These are phyloP conservation scores for Pangasius larnaudii DNA, from an alignment of 2,797 vertebrate genomes.

Conservation along the genomic window DNA sequence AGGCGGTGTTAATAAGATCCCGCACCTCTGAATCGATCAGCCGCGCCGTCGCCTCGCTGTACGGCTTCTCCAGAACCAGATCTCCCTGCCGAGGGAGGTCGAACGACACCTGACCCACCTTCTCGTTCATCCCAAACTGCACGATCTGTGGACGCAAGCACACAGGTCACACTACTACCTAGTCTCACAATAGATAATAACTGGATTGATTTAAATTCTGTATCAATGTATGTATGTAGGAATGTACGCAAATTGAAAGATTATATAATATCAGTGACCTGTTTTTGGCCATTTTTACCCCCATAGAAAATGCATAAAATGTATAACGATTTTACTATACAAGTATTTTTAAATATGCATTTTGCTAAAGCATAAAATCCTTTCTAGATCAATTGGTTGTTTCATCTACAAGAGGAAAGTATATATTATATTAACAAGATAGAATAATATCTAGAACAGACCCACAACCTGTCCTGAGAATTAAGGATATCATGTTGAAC, in stretches of 20 bases:
- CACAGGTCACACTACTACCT: neutral
- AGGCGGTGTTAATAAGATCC: conserved; percentile 82
- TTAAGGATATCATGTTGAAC: neutral
- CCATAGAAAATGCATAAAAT: neutral
- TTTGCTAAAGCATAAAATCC: neutral
- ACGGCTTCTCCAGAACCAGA: conserved; percentile 94
- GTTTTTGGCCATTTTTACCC: neutral
- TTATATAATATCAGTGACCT: neutral
- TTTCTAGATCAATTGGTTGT: neutral
- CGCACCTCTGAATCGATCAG: conserved; percentile 92
- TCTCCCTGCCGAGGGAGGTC: conserved; percentile 93
- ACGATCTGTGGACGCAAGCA: conserved; percentile 80
- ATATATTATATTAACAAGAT: neutral
- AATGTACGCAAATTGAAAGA: neutral
- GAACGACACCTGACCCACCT: conserved; percentile 96
- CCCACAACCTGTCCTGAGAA: neutral
- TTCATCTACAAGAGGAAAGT: neutral
- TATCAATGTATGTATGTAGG: too few species aligned
- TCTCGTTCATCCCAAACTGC: conserved; percentile 96
- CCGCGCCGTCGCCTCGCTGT: conserved; percentile 92
- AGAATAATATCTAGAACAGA: neutral
- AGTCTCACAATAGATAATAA: neutral
- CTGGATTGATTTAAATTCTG: neutral
- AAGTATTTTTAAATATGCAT: neutral
- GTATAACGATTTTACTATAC: neutral